Percentiles rank a stretch among this genome's conserved stretches.
These are phyloP conservation scores for Apodemia hepburni DNA, from an alignment of 2,888 invertebrate species.

Conservation along the genomic window DNA sequence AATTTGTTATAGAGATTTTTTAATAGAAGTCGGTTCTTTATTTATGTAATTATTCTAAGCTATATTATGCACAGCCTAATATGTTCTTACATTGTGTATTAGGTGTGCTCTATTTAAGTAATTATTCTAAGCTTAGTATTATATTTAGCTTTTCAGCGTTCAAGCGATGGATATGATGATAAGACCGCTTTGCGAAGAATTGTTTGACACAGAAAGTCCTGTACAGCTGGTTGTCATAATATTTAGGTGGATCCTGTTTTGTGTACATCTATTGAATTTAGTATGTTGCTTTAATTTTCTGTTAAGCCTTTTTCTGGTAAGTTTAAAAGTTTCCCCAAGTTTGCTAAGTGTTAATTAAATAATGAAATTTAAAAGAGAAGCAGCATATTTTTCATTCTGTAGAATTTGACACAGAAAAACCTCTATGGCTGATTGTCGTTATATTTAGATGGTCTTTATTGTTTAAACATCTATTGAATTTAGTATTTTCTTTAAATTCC, in stretches of 20 bases:
- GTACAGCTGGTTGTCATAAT: conserved; percentile 23
- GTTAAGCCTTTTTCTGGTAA: conserved; percentile 40
- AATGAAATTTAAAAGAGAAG: too few species aligned
- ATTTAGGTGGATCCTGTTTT: conserved; percentile 38
- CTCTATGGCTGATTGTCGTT: conserved; percentile 22
- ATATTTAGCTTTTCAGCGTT: background rate
- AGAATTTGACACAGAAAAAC: conserved; percentile 24
- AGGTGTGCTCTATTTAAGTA: too few species aligned
- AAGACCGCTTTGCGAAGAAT: conserved; percentile 35
- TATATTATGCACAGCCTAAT: too few species aligned
- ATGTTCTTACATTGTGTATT: too few species aligned
- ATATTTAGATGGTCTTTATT: conserved; percentile 39
- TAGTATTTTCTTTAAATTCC: conserved; percentile 37
- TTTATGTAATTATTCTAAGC: too few species aligned
- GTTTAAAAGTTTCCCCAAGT: background rate
- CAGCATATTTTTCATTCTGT: background rate
- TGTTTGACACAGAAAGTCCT: conserved; percentile 27
- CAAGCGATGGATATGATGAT: background rate
- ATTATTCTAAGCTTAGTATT: too few species aligned
- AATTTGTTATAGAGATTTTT: too few species aligned
- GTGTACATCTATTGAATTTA: conserved; percentile 34
- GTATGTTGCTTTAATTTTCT: conserved; percentile 38
- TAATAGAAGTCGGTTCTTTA: too few species aligned
- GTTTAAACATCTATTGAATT: conserved; percentile 31
- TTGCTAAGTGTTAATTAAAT: too few species aligned